These are phyloP conservation scores for Tetrao urogallus DNA, from an alignment of 2,113 vertebrate genomes.

Conservation along the genomic window DNA sequence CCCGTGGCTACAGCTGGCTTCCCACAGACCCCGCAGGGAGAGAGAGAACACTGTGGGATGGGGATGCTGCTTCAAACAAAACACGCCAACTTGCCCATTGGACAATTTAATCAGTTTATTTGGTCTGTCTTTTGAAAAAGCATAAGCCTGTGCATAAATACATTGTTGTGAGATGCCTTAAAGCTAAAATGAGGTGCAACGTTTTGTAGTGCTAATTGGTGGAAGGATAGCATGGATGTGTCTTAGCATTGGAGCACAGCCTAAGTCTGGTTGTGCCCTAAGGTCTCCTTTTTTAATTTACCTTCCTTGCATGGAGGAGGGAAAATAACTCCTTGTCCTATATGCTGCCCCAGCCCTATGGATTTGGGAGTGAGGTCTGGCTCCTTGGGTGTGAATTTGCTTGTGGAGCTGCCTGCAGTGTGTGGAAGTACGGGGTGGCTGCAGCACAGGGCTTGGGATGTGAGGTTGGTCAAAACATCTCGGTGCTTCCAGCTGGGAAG, in stretches of 20 bases:
- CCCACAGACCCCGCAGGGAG: background rate
- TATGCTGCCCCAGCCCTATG: background rate
- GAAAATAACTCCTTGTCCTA: background rate
- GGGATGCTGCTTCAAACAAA: background rate
- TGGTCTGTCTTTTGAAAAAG: background rate
- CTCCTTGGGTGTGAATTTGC: background rate
- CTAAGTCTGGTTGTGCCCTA: background rate
- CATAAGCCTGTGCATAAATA: background rate
- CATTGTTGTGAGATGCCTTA: background rate
- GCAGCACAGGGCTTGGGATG: background rate
- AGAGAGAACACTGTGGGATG: no score
- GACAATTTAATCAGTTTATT: background rate
- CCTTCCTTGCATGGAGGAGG: background rate
- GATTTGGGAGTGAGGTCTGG: background rate
- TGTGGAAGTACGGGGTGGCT: background rate
- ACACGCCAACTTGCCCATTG: background rate
- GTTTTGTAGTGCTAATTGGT: conserved; percentile 17
- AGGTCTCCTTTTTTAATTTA: background rate
- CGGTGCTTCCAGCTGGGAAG: background rate
- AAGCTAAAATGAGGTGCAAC: background rate
- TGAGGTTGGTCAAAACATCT: background rate
- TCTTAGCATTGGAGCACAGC: background rate
- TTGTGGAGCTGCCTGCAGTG: background rate
- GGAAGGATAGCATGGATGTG: background rate
- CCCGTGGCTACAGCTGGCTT: background rate